Percentiles rank a stretch among this genome's conserved stretches.
phyloP scores from a whole-genome alignment of 2,113 vertebrate genomes.

The Neoarius graeffei region DNA sequence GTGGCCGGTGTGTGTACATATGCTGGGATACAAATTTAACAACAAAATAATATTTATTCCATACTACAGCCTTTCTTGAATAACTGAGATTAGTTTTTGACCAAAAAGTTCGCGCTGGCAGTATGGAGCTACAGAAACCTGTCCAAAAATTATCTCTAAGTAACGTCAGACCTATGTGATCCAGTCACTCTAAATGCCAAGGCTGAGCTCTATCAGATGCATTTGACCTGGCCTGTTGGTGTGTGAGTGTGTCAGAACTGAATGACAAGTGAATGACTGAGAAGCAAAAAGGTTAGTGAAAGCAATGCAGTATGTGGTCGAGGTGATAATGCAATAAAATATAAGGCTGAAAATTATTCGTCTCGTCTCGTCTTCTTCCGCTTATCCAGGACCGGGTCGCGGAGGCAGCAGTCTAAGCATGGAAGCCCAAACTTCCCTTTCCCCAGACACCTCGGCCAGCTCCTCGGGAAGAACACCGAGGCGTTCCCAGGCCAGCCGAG shows the following conservation, averaged over 20 bases:
- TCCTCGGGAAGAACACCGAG: no score
- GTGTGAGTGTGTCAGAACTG: slow-evolving; percentile 1
- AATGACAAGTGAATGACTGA: slow-evolving; percentile 12
- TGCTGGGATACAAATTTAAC: background rate
- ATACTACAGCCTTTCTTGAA: background rate
- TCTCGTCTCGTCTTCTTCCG: no score
- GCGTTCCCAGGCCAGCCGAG: no score
- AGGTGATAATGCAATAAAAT: background rate
- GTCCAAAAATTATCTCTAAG: background rate
- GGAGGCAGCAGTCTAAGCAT: no score
- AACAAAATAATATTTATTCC: background rate
- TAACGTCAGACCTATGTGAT: background rate
- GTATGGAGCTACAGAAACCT: background rate
- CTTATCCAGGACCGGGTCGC: no score
- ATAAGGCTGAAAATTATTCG: background rate
- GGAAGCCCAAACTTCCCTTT: no score
- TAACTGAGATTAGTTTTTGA: background rate
- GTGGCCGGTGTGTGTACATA: no score
- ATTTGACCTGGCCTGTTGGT: background rate
- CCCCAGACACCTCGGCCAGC: no score
- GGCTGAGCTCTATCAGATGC: background rate
- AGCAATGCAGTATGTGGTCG: background rate
- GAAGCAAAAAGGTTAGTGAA: slow-evolving; percentile 3
- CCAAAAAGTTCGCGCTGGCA: background rate
- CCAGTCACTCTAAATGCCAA: background rate